Evolutionary conservation across 2,888 invertebrate genomes (phyloP), one percentile per base, ranked within the genome.

Genomic region (Nephrocerus scutellatus): DNA sequence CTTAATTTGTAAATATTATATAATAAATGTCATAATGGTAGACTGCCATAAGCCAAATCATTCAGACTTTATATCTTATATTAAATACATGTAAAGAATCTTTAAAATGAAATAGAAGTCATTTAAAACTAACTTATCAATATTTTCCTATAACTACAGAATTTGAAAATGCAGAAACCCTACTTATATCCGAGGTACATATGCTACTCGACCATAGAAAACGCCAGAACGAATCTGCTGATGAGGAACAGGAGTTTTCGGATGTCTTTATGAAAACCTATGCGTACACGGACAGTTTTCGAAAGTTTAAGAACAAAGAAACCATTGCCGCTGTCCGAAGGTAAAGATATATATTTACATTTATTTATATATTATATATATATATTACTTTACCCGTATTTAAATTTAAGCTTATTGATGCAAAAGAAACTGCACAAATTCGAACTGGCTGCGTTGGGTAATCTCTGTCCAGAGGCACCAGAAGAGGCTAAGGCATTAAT

Each of bases 251-350:
- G 68, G 96, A 97, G 68, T 86, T 98, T 63, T 93, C 95, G 0
- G 96, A 96, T 67, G 96, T 97, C 7, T 98, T 98, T 63, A 86
- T 92, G 80, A 98, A 98, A 68, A 98, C 96, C 0, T 75, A 92
- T 18, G 91, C 90, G 29, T 97, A 98, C 64, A 93, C 95, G 6
- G 85, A 93, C 57, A 79, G 95, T 61, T 96, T 97, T 66, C 83
- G 93, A 43, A 92, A 95, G 64, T 96, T 97, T 68, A 96, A 95
- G 70, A 98, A 97, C 60, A 88, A 96, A 60, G 97, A 98, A 72
- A 96, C 95, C 5, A 98, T 98, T 51, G 81, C 90, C 37, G 89
- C 95, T 19, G 92, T 98, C 5, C 75, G 97, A 74, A 91, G 85
- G 92, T 91, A 72, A 39, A 37, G 20, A 3, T 15, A 18, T 30